Evolutionary conservation across 2,888 invertebrate species (phyloP), one percentile per base, ranked within the genome.

Genomic region (Amblyjoppa proteus): DNA sequence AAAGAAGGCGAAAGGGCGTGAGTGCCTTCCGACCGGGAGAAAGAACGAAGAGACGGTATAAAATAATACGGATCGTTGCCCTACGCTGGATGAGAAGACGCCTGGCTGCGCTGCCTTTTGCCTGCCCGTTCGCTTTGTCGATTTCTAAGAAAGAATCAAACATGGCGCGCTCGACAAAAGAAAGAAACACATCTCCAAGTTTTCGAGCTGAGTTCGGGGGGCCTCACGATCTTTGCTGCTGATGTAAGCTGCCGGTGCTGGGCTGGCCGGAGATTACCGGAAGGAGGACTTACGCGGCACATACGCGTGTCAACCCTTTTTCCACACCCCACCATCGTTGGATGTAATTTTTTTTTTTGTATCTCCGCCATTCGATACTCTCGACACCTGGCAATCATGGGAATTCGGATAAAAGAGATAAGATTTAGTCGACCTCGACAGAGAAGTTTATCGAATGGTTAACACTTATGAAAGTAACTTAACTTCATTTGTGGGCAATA

Each of bases 141-240:
- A 89, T 92, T 88, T 92, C 92, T 91, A 75, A 89, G 92, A 92
- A 92, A 89, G 89, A 90, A 91, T 92, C 91, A 90, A 91, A 91
- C 84, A 90, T 91, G 91, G 90, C 89, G 90, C 89, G 87, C 76
- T 88, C 88, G 89, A 90, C 90, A 89, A 91, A 91, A 91, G 90
- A 87, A 81, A 84, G 71, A 82, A 56, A 75, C 69, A 79, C 75
- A 81, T 77, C 75, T 41, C 66, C 70, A 53, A 64, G 84, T 31
- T 9, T 34, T 25, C 64, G 38, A 51, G 20, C 41, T 34, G 49
- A 34, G 20, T n/a, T 73, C 45, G 45, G 80, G 53, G 38, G 64
- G 25, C 31, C 66, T 66, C 64, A 20, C 3, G 38, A 38, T 74
- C 68, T 73, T 66, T 66, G 53, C 45, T 73, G 28, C n/a, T 66